Evolutionary conservation across 2,888 invertebrate genomes (phyloP), one percentile per base, ranked within the genome.

Genomic region (Masnerella sp.): DNA sequence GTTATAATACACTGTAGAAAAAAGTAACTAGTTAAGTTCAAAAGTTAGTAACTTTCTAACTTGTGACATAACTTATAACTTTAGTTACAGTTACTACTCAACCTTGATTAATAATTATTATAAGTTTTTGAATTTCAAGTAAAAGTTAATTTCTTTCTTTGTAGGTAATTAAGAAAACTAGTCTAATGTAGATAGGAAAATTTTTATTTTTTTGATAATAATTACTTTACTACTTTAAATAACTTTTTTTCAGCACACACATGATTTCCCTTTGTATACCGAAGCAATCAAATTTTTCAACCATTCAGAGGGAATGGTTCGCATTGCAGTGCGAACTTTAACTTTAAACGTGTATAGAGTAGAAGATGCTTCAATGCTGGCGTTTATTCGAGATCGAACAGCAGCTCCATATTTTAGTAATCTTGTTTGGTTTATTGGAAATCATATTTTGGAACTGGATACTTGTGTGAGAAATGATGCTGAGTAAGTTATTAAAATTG

Each of bases 251-350:
- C 83, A 96, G 96, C 95, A 97, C 85, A 99, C 99, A 56, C 97
- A 98, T 89, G 99, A 99, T 88, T 99, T 99, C 89, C 99, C 99
- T 4, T 89, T 99, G 12, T 99, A 99, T 86, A 99, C 99, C 1
- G 99, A 99, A 89, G 98, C 98, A 28, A 97, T 99, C 73, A 99
- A 99, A 88, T 98, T 99, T 89, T 99, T 99, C 89, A 98, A 99
- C 88, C 99, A 99, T 88, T 94, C 96, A 0, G 99, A 99, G 89
- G 96, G 96, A 30, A 99, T 99, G 99, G 99, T 99, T 28, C 92
- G 99, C 45, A 99, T 99, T 80, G 99, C 99, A 1, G 99, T 99
- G 9, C 90, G 99, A 69, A 99, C 99, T 8, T 91, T 99, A 75
- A 98, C 99, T 0, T 90, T 99, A 36, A 99, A 99, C 88, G 98